A percentile compares a stretch with the other conserved stretches of the same genome.
phyloP scores from a whole-genome alignment of 2,888 invertebrate genomes.

The Lacanobia wlatinum region DNA sequence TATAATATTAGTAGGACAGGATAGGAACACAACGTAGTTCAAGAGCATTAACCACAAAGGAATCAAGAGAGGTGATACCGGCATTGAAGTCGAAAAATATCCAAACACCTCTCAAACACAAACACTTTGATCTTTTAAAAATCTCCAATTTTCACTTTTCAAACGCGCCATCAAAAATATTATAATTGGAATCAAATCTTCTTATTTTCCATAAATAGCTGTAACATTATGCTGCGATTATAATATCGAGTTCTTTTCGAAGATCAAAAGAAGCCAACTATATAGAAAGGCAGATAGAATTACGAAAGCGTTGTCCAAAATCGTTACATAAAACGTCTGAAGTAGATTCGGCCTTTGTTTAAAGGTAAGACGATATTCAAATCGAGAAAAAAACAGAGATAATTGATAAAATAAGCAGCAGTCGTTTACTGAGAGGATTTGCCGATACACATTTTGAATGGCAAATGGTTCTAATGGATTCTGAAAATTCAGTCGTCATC shows the following conservation, averaged over 20 bases:
- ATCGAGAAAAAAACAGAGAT: slow-evolving; percentile 66
- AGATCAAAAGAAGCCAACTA: slow-evolving; percentile 65
- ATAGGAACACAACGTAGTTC: background rate
- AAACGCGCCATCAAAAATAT: slow-evolving; percentile 1
- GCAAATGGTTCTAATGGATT: slow-evolving; percentile 73
- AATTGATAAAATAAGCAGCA: slow-evolving; percentile 71
- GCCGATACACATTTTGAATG: slow-evolving; percentile 72
- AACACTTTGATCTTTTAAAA: background rate
- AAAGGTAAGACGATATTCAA: slow-evolving; percentile 68
- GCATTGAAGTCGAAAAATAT: background rate
- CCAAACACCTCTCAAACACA: background rate
- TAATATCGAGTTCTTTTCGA: slow-evolving; percentile 47
- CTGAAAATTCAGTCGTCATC: slow-evolving; percentile 70
- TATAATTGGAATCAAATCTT: slow-evolving; percentile 42
- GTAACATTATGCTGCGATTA: slow-evolving; percentile 42
- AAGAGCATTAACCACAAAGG: background rate
- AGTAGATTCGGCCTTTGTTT: slow-evolving; percentile 60
- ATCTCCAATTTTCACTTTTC: background rate
- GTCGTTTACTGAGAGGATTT: slow-evolving; percentile 62
- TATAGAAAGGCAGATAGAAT: slow-evolving; percentile 63
- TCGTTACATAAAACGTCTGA: slow-evolving; percentile 60
- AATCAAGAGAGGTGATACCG: background rate
- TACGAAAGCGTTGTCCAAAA: slow-evolving; percentile 61
- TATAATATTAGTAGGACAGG: no score
- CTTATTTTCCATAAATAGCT: slow-evolving; percentile 20